Evolutionary conservation across 2,113 vertebrate genomes (phyloP).

Genomic region (Lophius piscatorius): DNA sequence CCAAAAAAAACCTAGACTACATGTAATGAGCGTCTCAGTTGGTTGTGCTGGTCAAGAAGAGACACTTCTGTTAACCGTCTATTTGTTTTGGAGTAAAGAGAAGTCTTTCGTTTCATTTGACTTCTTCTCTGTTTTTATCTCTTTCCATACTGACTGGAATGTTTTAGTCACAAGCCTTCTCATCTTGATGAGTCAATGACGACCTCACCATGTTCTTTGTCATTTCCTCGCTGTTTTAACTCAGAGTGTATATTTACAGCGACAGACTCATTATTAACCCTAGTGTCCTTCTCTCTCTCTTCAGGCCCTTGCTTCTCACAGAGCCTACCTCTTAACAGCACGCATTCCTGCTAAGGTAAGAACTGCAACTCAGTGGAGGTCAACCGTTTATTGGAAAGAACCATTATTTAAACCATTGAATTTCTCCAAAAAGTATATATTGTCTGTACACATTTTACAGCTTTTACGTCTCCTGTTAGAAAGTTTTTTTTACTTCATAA

Average conservation of each 20-base stretch:
- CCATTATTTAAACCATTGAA: background rate
- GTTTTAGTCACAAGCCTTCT: slow-evolving; percentile 47
- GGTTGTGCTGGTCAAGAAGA: background rate
- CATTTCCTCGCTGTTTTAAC: slow-evolving; percentile 42
- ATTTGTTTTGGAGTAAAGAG: slow-evolving; percentile 11
- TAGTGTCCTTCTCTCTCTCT: slow-evolving; percentile 39
- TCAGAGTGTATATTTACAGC: slow-evolving; percentile 47
- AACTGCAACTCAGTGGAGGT: background rate
- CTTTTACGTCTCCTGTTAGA: background rate
- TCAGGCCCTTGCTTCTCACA: slow-evolving; percentile 92
- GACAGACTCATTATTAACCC: slow-evolving; percentile 49
- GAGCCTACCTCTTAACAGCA: slow-evolving; percentile 90
- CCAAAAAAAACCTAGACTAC: background rate
- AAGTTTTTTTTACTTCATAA: background rate
- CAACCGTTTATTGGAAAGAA: background rate
- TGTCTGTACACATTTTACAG: background rate
- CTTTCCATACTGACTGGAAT: slow-evolving; percentile 5
- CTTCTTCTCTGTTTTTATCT: background rate
- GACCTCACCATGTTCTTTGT: slow-evolving; percentile 36
- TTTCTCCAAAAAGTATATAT: background rate
- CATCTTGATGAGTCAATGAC: slow-evolving; percentile 45
- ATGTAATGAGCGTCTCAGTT: background rate
- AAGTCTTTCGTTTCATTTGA: background rate
- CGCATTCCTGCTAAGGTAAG: slow-evolving; percentile 95
- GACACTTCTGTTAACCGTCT: background rate